Conservation (phyloP, 2,888 invertebrate genomes). For the Carterocephalus palaemon region DNA sequence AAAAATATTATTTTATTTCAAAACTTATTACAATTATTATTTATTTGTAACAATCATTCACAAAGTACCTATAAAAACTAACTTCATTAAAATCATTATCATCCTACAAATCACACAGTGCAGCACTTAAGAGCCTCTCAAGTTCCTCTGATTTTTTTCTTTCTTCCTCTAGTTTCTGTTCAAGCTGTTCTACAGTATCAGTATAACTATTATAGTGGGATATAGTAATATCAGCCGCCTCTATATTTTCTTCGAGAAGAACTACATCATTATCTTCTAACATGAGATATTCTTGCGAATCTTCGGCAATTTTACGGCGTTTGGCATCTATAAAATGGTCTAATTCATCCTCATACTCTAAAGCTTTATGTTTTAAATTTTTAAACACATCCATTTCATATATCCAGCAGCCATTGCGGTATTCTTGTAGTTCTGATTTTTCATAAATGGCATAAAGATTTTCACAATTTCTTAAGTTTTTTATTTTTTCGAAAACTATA, state of each 20-base stretch:
- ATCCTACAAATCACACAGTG: slow-evolving; percentile 53
- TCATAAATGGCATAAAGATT: slow-evolving; percentile 79
- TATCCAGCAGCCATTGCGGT: slow-evolving; percentile 79
- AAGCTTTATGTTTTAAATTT: slow-evolving; percentile 58
- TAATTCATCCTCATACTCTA: slow-evolving; percentile 58
- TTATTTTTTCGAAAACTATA: slow-evolving; percentile 76
- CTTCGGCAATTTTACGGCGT: slow-evolving; percentile 62
- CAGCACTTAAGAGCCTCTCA: slow-evolving; percentile 67
- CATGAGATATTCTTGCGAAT: slow-evolving; percentile 59
- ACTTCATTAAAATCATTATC: neutral
- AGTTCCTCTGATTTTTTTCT: slow-evolving; percentile 66
- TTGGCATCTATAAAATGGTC: slow-evolving; percentile 59
- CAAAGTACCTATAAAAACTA: neutral
- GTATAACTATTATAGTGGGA: slow-evolving; percentile 53
- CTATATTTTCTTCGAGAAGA: slow-evolving; percentile 57
- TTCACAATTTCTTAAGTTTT: slow-evolving; percentile 62
- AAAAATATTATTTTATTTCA: too few relatives aligned
- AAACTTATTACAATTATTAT: too few relatives aligned
- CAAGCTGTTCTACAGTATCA: slow-evolving; percentile 65
- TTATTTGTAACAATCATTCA: too few relatives aligned
- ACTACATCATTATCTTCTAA: slow-evolving; percentile 63
- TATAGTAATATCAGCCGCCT: slow-evolving; percentile 53
- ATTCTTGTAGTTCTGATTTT: slow-evolving; percentile 71
- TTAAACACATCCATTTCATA: slow-evolving; percentile 58
- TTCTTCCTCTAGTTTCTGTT: slow-evolving; percentile 66